Percentiles rank a stretch among this genome's conserved stretches.
Evolutionary conservation across 2,888 invertebrate species (phyloP).

Genomic region (Harpalus rufipes): DNA sequence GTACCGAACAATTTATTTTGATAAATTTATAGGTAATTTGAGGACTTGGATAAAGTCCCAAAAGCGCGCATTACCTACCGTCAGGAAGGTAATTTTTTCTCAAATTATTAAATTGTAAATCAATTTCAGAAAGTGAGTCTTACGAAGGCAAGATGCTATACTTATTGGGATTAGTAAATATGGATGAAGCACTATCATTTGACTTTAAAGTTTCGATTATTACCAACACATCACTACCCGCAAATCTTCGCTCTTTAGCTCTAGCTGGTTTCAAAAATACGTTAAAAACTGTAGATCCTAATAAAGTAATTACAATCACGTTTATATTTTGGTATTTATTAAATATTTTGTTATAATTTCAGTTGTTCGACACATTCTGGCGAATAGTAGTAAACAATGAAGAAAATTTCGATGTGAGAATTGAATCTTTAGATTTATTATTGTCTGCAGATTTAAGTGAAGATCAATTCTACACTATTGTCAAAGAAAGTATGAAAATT

Average conservation of each 20-base stretch:
- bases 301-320: background rate
- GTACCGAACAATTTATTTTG: background rate
- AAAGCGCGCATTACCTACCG: too few species aligned
- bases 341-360: conserved; percentile 28
- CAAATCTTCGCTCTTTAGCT: conserved; percentile 36
- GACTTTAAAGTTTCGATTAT: conserved; percentile 31
- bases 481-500: background rate
- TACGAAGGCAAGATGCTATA: conserved; percentile 23
- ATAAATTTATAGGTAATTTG: background rate
- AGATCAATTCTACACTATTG: background rate
- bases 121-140: background rate
- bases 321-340: background rate
- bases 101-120: background rate
- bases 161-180: conserved; percentile 49
- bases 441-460: conserved; percentile 80
- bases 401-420: conserved; percentile 84
- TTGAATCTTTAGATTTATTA: conserved; percentile 83
- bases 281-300: background rate
- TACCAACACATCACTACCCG: background rate
- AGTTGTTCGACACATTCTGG: conserved; percentile 82
- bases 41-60: too few species aligned
- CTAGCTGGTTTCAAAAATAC: conserved; percentile 39
- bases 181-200: conserved; percentile 1
- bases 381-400: conserved; percentile 84
- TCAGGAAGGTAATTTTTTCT: too few species aligned